These are phyloP conservation scores for Noctua pronuba DNA, from an alignment of 2,888 invertebrate species.

Conservation along the genomic window DNA sequence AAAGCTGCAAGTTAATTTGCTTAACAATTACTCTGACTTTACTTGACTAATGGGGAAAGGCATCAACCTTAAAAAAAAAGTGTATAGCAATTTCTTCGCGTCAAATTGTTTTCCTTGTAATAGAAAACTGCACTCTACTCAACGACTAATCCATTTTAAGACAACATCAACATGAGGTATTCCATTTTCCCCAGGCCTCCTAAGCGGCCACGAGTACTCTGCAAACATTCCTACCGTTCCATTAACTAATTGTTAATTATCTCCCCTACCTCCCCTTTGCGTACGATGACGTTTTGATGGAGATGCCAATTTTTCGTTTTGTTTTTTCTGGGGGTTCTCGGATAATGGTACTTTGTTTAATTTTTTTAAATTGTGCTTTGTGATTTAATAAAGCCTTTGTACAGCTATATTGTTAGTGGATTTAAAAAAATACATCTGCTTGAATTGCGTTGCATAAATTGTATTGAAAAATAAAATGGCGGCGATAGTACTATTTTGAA, in stretches of 20 bases:
- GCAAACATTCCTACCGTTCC: constrained; percentile 78
- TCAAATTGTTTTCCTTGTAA: constrained; percentile 47
- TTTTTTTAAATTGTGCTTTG: constrained; percentile 19
- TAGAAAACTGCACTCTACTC: constrained; percentile 58
- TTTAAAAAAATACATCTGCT: not conserved
- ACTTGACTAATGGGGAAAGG: not conserved
- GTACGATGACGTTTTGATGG: constrained; percentile 78
- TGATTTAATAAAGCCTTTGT: constrained; percentile 11
- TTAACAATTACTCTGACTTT: not conserved
- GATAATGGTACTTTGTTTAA: constrained; percentile 32
- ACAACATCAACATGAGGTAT: constrained; percentile 67
- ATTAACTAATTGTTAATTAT: constrained; percentile 86
- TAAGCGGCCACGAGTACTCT: constrained; percentile 68
- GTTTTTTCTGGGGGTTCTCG: constrained; percentile 59
- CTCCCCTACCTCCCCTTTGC: constrained; percentile 69
- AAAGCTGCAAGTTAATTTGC: not conserved
- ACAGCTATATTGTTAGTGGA: not conserved
- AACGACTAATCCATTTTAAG: constrained; percentile 68
- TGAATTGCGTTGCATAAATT: not conserved
- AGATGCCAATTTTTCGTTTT: constrained; percentile 72
- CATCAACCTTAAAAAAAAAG: not conserved
- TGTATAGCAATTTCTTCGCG: constrained; percentile 16
- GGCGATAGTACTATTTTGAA: not conserved
- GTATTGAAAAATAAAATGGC: not conserved
- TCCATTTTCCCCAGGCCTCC: constrained; percentile 64